Evolutionary conservation across 2,113 vertebrate species (phyloP), one percentile per base, ranked within the genome.

Genomic region (Dipodomys ordii): DNA sequence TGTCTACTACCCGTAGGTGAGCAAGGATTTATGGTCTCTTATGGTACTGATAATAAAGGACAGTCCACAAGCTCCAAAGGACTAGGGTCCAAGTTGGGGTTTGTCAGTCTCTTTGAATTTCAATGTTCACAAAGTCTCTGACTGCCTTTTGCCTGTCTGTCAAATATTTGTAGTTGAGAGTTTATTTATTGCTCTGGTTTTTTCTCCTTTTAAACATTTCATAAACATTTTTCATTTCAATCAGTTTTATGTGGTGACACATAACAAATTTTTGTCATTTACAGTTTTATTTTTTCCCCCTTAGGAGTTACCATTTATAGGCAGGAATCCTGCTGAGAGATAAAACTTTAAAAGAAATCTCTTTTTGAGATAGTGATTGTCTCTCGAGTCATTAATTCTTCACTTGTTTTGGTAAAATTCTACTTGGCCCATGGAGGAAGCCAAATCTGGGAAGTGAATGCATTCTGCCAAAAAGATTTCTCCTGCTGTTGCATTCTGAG

Each of bases 401-500:
- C 23, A 19, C 69, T 69, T 67, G 35, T 64, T 68, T 67, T 77
- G 25, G 16, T n/a, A 18, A 23, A 5, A 64, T 25, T 64, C 22
- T 64, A 64, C 19, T 6, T 23, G 23, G 62, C 23, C 53, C 53
- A 23, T 64, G 19, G 62, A 6, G 5, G 20, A 9, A 65, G 53
- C 39, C 69, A 81, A 30, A n/a, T 90, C 65, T 30, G 19, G 67
- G 64, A 32, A 20, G 1, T 19, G 53, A 46, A 80, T 76, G 65
- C 65, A 12, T 32, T 60, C 19, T 60, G 25, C 84, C 79, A 80
- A 32, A 5, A 78, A 28, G 0, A 64, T 87, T 68, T 28, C 35
- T 94, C n/a, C 76, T 77, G 44, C 13, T 30, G 69, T 53, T 74
- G 57, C 62, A 27, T 80, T 89, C 88, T 67, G 64, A 85, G 39